Evolutionary conservation across 2,113 vertebrate genomes (phyloP), one percentile per base, ranked within the genome.

Genomic region (Pangasianodon hypophthalmus): DNA sequence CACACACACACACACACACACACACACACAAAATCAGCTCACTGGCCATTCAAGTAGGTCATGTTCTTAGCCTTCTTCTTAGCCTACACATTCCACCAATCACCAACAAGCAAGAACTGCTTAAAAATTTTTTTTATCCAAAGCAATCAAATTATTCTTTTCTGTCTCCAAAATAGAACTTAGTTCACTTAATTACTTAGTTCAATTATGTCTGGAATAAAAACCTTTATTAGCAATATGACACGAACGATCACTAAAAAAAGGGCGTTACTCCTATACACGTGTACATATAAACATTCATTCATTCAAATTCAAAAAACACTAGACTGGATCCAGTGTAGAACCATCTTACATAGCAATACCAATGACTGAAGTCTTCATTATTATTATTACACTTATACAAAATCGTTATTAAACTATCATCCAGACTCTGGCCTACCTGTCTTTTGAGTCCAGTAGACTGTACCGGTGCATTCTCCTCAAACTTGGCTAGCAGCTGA

Each of bases 401-500:
- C 26, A 50, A 32, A 52, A 80, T 80, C 32, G 0, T 11, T 6
- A 37, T 60, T 18, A 62, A 85, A 29, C 46, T 2, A 54, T 50
- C 6, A 54, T 54, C 48, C 48, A 8, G 79, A 29, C 16, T 89
- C 19, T 3, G 52, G 13, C 82, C 0, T 93, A 99, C 98, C 98
- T 99, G 98, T 96, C 98, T 96, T 60, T 96, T 97, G 50, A 98
- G 91, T 79, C 96, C 96, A 0, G 96, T 84, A 13, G 96, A 95
- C 14, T 96, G 97, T 0, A 94, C 92, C 0, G 98, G 97, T 0
- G 97, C 97, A 1, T 98, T 99, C 95, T 98, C 98, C 91, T 99
- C 98, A 86, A 99, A 99, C 94, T 99, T 99, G 93, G 98, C 98
- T 41, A 99, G 96, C 54, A 99, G 96, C 94, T 99, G 98, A 8